These are phyloP conservation scores for Nothobranchius furzeri DNA, from an alignment of 2,113 vertebrate genomes.

Conservation along the genomic window DNA sequence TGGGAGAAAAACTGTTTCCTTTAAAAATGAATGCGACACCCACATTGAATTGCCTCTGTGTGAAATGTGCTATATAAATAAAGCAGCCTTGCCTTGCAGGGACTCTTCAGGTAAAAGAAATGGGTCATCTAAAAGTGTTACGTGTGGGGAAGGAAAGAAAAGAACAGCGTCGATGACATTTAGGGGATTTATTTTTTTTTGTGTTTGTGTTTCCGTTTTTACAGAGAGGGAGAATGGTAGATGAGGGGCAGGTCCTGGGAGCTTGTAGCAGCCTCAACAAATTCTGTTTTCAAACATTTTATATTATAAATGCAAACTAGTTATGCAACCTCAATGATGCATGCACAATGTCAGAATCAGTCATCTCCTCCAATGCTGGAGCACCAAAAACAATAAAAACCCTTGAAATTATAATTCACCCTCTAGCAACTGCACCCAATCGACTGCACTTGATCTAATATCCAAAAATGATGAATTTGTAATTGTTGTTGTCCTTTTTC, in stretches of 20 bases:
- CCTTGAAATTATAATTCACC: neutral
- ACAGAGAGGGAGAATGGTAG: neutral
- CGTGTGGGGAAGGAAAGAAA: neutral
- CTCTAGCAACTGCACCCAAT: neutral
- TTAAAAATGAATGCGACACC: neutral
- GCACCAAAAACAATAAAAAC: too few species aligned
- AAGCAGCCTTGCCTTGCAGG: neutral
- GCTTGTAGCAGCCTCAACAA: conserved; percentile 1
- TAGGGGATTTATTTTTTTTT: neutral
- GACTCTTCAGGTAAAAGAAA: conserved; percentile 20
- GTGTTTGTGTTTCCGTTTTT: neutral
- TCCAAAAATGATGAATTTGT: conserved; percentile 3
- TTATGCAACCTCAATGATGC: too few species aligned
- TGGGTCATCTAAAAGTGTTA: neutral
- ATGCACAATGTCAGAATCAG: too few species aligned
- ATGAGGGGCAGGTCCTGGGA: neutral
- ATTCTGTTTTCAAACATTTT: neutral
- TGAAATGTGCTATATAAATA: too few species aligned
- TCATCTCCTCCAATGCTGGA: too few species aligned
- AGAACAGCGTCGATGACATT: conserved; percentile 22
- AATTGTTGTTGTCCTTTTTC: conserved; percentile 20
- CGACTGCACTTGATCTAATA: neutral
- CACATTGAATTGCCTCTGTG: too few species aligned
- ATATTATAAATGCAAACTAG: neutral
- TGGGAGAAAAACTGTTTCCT: conserved; percentile 1